Conservation (phyloP, 2,888 invertebrate genomes). For the Eupithecia insigniata region DNA sequence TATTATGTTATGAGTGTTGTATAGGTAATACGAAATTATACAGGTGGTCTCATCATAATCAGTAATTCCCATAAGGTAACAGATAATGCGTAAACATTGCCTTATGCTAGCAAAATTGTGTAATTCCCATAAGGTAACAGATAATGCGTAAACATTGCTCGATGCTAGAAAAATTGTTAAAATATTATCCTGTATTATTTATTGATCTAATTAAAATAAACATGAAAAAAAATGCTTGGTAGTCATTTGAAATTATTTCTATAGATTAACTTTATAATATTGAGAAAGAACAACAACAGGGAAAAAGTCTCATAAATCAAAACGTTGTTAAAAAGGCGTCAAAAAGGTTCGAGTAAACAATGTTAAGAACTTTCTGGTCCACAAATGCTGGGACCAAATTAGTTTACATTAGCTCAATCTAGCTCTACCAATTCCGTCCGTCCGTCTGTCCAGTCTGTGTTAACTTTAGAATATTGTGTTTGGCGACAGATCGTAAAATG, state of each 20-base stretch:
- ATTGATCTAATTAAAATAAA: not conserved
- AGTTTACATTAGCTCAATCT: conserved; percentile 25
- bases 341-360: not conserved
- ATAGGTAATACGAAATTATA: not conserved
- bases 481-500: conserved; percentile 51
- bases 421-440: not conserved
- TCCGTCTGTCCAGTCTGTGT: conserved; percentile 49
- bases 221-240: not conserved
- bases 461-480: conserved; percentile 55
- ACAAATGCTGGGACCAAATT: conserved; percentile 15
- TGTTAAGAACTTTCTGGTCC: not conserved
- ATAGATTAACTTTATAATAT: not conserved
- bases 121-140: no score
- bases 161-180: not conserved
- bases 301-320: no score
- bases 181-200: not conserved
- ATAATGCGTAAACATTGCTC: not conserved
- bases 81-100: not conserved
- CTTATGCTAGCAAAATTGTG: not conserved
- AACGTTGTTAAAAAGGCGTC: not conserved
- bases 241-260: not conserved
- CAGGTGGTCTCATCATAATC: not conserved
- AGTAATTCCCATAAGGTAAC: not conserved
- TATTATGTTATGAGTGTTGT: no score
- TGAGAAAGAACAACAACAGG: not conserved